Conservation (phyloP, 2,797 vertebrate genomes). For the Enteromius treurensis region DNA sequence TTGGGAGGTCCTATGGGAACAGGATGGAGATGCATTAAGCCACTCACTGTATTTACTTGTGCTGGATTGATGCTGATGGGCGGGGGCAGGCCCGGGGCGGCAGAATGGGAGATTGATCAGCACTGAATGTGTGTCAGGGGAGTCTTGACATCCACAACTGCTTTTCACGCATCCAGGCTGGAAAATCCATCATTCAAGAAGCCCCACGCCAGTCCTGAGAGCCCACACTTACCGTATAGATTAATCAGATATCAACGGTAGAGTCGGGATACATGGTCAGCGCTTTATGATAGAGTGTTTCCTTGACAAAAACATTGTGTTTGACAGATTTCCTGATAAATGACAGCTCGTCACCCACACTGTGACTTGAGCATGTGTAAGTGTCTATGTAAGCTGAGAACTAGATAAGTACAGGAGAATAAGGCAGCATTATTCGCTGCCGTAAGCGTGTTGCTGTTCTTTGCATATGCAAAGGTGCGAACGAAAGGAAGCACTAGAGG, state of each 20-base stretch:
- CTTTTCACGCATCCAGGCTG: slow-evolving; percentile 69
- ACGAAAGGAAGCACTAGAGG: slow-evolving; percentile 5
- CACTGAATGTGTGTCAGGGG: slow-evolving; percentile 73
- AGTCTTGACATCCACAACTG: slow-evolving; percentile 71
- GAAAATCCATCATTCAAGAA: slow-evolving; percentile 68
- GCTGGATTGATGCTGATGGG: slow-evolving; percentile 74
- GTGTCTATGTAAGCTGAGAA: slow-evolving; percentile 1
- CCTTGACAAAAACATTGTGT: slow-evolving; percentile 42
- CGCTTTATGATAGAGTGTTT: slow-evolving; percentile 37
- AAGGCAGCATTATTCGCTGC: slow-evolving; percentile 17
- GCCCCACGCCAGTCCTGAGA: slow-evolving; percentile 61
- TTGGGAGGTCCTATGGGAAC: slow-evolving; percentile 64
- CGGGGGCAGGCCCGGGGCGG: slow-evolving; percentile 63
- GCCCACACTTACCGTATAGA: slow-evolving; percentile 63
- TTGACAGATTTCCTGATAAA: slow-evolving; percentile 41
- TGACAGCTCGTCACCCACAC: slow-evolving; percentile 10
- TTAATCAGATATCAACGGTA: slow-evolving; percentile 58
- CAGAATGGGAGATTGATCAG: slow-evolving; percentile 78
- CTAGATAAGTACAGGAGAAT: slow-evolving; percentile 2
- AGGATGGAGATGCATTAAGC: slow-evolving; percentile 73
- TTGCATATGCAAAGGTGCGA: slow-evolving; percentile 34
- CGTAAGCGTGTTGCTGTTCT: neutral
- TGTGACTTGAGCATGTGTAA: neutral
- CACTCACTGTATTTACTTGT: slow-evolving; percentile 75
- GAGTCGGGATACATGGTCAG: slow-evolving; percentile 26